Evolutionary conservation across 2,888 invertebrate species (phyloP).

Genomic region (Ischnura elegans): DNA sequence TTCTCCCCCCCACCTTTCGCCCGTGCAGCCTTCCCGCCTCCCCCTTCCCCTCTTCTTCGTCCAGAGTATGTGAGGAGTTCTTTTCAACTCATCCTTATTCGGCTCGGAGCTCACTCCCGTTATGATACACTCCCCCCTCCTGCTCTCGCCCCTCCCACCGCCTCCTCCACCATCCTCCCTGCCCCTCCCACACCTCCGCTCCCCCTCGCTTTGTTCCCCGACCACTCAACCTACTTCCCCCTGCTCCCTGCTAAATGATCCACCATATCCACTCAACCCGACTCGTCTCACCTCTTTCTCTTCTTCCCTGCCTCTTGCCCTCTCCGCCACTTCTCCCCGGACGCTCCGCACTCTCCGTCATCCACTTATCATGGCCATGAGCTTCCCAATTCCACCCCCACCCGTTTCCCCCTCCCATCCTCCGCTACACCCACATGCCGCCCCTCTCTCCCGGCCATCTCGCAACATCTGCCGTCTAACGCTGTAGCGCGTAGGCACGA

Average conservation of each 20-base stretch:
- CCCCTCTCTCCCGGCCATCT: background rate
- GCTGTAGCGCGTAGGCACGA: background rate
- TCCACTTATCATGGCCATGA: slow-evolving; percentile 45
- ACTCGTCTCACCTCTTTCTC: background rate
- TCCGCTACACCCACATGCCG: slow-evolving; percentile 11
- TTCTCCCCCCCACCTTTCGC: background rate
- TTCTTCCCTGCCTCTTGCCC: background rate
- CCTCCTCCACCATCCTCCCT: background rate
- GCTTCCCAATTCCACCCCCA: slow-evolving; percentile 29
- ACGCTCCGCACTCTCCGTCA: slow-evolving; percentile 12
- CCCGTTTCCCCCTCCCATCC: background rate
- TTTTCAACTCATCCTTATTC: slow-evolving; percentile 56
- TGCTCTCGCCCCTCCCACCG: background rate
- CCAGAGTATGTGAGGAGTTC: slow-evolving; percentile 17
- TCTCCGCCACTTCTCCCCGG: background rate
- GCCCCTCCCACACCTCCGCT: background rate
- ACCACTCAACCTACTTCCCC: background rate
- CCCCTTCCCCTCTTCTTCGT: background rate
- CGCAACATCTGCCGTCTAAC: slow-evolving; percentile 10
- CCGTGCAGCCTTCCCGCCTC: background rate
- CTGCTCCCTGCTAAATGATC: slow-evolving; percentile 49
- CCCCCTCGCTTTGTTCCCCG: background rate
- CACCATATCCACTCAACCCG: slow-evolving; percentile 30
- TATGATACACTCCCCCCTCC: slow-evolving; percentile 29
- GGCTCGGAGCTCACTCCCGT: slow-evolving; percentile 46